phyloP scores from a whole-genome alignment of 2,113 vertebrate genomes.

The Dromas ardeola region DNA sequence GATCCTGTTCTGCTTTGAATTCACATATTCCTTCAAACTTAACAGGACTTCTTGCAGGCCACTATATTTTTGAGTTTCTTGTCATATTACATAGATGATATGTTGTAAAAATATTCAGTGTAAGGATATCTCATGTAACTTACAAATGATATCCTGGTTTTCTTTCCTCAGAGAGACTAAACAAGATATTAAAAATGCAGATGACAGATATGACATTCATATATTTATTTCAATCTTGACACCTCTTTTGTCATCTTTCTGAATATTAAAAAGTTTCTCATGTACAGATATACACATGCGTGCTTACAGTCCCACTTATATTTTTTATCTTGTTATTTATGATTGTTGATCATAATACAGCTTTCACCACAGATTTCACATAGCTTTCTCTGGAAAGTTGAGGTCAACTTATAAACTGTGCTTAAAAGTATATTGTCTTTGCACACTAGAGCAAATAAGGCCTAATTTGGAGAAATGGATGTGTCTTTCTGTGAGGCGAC shows the following conservation, averaged over 20 bases:
- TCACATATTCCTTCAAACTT: not conserved
- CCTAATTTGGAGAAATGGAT: not conserved
- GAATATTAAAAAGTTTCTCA: not conserved
- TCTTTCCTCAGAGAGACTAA: not conserved
- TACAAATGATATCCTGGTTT: not conserved
- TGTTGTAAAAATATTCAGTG: not conserved
- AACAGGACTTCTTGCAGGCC: not conserved
- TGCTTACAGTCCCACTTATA: not conserved
- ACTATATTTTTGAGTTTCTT: not conserved
- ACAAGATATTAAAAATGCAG: not conserved
- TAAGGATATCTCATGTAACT: not conserved
- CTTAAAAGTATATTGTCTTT: not conserved
- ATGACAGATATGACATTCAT: not conserved
- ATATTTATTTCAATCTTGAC: not conserved
- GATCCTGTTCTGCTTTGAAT: not conserved
- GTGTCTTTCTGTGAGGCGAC: not conserved
- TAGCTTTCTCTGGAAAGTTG: not conserved
- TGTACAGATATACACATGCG: accelerated
- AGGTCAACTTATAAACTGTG: not conserved
- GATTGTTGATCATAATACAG: not conserved
- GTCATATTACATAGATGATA: not conserved
- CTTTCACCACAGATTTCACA: not conserved
- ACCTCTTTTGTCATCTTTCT: not conserved
- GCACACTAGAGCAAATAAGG: not conserved
- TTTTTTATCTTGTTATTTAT: not conserved